Evolutionary conservation across 2,888 invertebrate genomes (phyloP), one percentile per base, ranked within the genome.

Genomic region (Rotaria magnacalcarata): DNA sequence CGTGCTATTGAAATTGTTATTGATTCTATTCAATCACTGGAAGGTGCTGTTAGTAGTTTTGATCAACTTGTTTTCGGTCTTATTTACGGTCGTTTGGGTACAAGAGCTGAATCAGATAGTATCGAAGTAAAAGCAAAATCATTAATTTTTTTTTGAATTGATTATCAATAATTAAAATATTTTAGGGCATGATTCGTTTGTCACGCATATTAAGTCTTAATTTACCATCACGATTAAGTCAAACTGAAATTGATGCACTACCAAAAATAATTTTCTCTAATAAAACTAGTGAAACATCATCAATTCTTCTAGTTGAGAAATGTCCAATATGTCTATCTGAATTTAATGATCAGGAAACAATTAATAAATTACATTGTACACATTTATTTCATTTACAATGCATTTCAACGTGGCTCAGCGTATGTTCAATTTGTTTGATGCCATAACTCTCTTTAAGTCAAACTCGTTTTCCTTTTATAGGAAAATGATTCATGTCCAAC

Each of bases 401-500:
- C 11, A 47, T 80, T 24, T 80, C 80, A 24, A 80, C 47, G 16
- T 80, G 80, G 80, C 47, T 80, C 7, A 80, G 43, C 21, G 80
- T 80, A 80, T 47, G 80, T 47, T 80, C 0, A 11, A 10, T 6
- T 11, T 21, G 43, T 2, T 21, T 0, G 5, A 43, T 6, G 10
- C 21, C 1, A 75, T 43, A n/a, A 3, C 24, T 58, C 24, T 58
- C 1, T 34, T 34, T 34, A 34, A 34, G 34, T 34, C 34, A 34
- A 34, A 34, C 27, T 34, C 14, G 1, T 67, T 47, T 47, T 24
- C 1, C 0, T 47, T 47, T 80, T 8, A 10, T 80, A 80, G 80
- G 80, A 80, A 47, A 80, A 80, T 80, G 80, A 80, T 47, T 47
- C 80, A 47, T 80, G 80, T 80, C 80, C 80, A n/a, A 80, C 80